phyloP scores from a whole-genome alignment of 2,113 vertebrate species.

The Genyomyrus donnyi region DNA sequence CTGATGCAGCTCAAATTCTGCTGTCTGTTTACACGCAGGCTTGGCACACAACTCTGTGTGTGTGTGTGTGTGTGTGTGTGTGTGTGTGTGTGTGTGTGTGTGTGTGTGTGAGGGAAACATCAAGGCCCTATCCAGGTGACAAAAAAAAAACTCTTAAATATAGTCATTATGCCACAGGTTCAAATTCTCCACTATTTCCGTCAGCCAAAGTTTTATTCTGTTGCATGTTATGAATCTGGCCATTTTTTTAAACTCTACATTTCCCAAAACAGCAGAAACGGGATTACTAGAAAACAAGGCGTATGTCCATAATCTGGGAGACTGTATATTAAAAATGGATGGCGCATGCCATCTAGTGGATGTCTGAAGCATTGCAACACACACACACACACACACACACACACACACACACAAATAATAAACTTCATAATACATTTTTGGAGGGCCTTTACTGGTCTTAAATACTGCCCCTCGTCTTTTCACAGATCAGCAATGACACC shows the following conservation, averaged over 20 bases:
- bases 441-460: background rate
- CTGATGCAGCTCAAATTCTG: background rate
- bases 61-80: background rate
- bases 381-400: background rate
- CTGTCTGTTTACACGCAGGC: background rate
- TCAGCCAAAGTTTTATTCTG: background rate
- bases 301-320: background rate
- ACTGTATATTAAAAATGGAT: background rate
- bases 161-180: background rate
- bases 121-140: background rate
- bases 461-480: background rate
- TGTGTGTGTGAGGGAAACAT: background rate
- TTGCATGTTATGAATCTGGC: background rate
- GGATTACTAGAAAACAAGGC: background rate
- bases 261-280: background rate
- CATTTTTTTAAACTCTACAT: background rate
- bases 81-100: background rate
- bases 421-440: background rate
- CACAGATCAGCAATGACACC: background rate
- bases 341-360: conserved; percentile 36
- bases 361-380: background rate
- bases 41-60: background rate
- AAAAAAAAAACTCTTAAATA: background rate
- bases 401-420: too few species aligned
- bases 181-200: background rate